Evolutionary conservation across 92 coral and sea anemone genomes (phyloP), one percentile per base, ranked within the genome.

Genomic region (Parazoanthus darwini): DNA sequence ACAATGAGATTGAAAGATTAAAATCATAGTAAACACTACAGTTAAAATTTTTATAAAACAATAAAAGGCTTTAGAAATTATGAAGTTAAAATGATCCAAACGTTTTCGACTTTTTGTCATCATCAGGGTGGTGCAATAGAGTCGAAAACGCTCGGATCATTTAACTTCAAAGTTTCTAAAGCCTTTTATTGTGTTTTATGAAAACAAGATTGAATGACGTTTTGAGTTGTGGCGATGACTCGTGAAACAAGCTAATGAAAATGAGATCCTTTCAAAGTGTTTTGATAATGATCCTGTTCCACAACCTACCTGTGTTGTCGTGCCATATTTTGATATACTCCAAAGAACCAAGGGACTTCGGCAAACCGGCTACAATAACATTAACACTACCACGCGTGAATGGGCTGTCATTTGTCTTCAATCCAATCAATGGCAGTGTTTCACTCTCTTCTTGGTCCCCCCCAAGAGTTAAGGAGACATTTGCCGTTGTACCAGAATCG

Each of bases 401-500:
- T 37, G 92, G 92, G 54, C 87, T 83, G 39, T 33, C 39, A 20
- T 88, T 88, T 8, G 56, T 79, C 33, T 94, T 93, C 5, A 54
- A 63, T 2, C 92, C 95, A 33, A 76, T 86, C 42, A 96, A 85
- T 2, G 96, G 94, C n/a, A 92, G 51, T 22, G 93, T 82, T 25
- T 91, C 93, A 8, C 92, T 95, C 48, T 91, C 93, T 1, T 91
- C 94, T 20, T 87, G 68, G 9, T 91, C 94, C 0, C 98, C 98
- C 38, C 80, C 88, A 36, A 96, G 91, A 23, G 90, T 72, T 86
- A 93, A 82, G 54, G 94, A 91, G 0, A 93, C 98, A 42, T 93
- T 96, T 0, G 98, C 98, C 3, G 98, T 93, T 36, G 98, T 96
- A 0, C 98, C 98, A 33, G 98, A 93, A 23, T 91, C 89, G 4